Base-by-base conservation (phyloP, 2,113 vertebrate genomes). In the Neomonachus schauinslandi region DNA sequence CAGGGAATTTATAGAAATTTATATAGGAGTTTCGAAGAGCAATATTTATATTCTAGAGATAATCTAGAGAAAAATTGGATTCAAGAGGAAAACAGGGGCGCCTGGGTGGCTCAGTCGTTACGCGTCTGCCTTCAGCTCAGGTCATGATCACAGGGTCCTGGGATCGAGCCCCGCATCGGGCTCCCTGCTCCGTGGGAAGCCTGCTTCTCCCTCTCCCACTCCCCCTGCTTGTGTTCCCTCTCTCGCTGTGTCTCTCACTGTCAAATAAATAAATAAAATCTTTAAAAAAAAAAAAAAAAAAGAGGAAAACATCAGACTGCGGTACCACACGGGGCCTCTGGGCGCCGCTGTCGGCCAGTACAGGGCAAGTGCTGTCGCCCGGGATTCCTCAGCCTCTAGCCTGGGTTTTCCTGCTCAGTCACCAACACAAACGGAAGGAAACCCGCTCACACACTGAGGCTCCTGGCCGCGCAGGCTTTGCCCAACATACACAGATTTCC, bases 301-400 rank as follows among this genome's bases (percentile, higher is more conserved):
- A n/a, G n/a, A n/a, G n/a, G n/a, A n/a, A n/a, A n/a, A n/a, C n/a
- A 28, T n/a, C 33, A 89, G 46, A 1, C 95, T 97, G 96, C 85
- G 39, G 72, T 95, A 36, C 95, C 93, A 72, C 28, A 83, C 0
- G 2, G 0, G 24, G 88, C 91, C 97, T 96, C 98, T 94, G 97
- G 90, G 98, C 77, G 97, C 97, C 97, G 97, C 98, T 98, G 96
- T 98, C 94, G 97, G 96, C 97, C 97, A 98, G 94, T 94, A 77
- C 95, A 97, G 96, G 55, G 55, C 82, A 8, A 65, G 61, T 77
- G 49, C 89, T 3, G 21, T 81, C 7, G 42, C n/a, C 77, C 9
- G 2, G 42, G 61, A 95, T 92, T 72, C 65, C 39, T 63, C 15
- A 61, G 88, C 19, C 82, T 83, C 53, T 0, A 31, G 61, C 8